Conservation (phyloP, 2,113 vertebrate genomes). For the Eira barbara region DNA sequence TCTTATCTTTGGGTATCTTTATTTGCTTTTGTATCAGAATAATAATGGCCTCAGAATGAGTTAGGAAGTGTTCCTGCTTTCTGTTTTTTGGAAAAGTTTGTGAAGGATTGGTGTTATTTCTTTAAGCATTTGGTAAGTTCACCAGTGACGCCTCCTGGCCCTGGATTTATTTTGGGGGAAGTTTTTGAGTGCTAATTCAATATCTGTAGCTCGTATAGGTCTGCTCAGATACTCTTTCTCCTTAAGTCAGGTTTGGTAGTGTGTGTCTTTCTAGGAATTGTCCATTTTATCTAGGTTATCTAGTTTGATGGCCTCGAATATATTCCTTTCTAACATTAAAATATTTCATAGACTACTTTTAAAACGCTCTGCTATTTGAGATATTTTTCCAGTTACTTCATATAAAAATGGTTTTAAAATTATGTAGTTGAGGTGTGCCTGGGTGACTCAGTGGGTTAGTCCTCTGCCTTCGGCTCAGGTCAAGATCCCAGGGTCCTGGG, state of each 20-base stretch:
- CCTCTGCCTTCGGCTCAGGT: no score
- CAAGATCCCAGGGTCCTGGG: no score
- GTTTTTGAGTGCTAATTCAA: neutral
- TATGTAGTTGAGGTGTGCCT: neutral
- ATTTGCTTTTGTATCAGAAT: neutral
- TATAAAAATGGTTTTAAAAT: constrained; percentile 6
- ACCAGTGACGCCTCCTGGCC: neutral
- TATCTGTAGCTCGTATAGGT: neutral
- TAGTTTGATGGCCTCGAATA: neutral
- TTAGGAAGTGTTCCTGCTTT: neutral
- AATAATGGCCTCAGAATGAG: neutral
- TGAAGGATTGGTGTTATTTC: constrained; percentile 12
- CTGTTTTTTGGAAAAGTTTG: neutral
- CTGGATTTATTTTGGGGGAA: neutral
- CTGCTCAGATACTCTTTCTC: neutral
- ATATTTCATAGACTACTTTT: neutral
- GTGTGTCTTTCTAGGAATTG: constrained; percentile 12
- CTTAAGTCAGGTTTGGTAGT: neutral
- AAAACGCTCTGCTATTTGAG: constrained; percentile 2
- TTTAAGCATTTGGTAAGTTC: neutral
- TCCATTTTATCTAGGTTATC: constrained; percentile 11
- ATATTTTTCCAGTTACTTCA: neutral
- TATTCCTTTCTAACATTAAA: constrained; percentile 22
- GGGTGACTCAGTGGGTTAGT: no score
- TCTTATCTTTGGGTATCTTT: neutral